Evolutionary conservation across 2,888 invertebrate species (phyloP).

Genomic region (Nipponacmea schrenckii): DNA sequence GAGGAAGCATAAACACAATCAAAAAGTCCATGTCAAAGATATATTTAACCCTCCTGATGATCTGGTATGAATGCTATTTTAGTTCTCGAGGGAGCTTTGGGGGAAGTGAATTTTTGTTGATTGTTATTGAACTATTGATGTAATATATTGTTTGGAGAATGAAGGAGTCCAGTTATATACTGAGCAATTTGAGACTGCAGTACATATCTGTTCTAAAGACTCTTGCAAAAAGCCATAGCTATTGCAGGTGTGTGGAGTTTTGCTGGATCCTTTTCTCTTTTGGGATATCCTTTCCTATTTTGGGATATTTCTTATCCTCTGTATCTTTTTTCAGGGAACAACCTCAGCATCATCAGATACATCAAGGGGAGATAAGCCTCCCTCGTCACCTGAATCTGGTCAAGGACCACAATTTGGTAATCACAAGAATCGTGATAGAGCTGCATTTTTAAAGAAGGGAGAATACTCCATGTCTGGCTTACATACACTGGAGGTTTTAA

Average conservation of each 20-base stretch:
- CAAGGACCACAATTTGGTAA: neutral
- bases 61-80: neutral
- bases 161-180: too few relatives aligned
- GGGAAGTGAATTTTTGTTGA: neutral
- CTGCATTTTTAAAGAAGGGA: conserved; percentile 33
- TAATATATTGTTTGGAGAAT: too few relatives aligned
- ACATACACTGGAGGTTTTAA: conserved; percentile 33
- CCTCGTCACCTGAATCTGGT: too few relatives aligned
- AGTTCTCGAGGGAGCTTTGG: conserved; percentile 3
- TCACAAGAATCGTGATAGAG: conserved; percentile 13
- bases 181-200: too few relatives aligned
- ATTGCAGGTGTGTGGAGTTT: too few relatives aligned
- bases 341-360: too few relatives aligned
- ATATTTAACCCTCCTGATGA: conserved; percentile 45
- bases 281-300: neutral
- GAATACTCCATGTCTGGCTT: conserved; percentile 53
- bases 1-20: conserved; percentile 71
- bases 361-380: too few relatives aligned
- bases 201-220: too few relatives aligned
- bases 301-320: too few relatives aligned
- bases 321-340: neutral
- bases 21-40: conserved; percentile 53
- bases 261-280: neutral
- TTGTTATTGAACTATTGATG: neutral
- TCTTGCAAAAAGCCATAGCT: too few relatives aligned